Evolutionary conservation across 2,888 invertebrate genomes (phyloP), one percentile per base, ranked within the genome.

Genomic region (Stratiomys singularior): DNA sequence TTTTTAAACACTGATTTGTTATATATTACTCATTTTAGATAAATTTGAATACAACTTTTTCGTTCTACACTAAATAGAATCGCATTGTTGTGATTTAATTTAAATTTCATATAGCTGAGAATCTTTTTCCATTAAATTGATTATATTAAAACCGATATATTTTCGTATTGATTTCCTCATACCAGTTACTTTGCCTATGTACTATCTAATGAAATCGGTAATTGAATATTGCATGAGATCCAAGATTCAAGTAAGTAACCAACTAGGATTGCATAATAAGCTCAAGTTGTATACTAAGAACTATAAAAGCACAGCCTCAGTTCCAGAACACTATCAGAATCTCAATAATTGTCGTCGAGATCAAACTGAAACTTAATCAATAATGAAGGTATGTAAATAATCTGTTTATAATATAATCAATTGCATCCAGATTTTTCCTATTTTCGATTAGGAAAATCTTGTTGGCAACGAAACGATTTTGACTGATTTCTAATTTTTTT

Each of bases 341-440:
- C 56, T 30, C 18, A 15, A 25, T 58, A 47, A 69, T 69, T 47
- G 23, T 46, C 27, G 69, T 15, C n/a, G 18, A 56, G 58, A 30
- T 72, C 72, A 56, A 37, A 69, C 9, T 23, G n/a, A 52, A 80
- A 30, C 64, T 77, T 63, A 81, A 81, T 81, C 82, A 52, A 86
- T 84, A 84, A 86, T 86, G 86, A 86, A 86, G 86, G 86, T 86
- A 82, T 83, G 81, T 18, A 30, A 1, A 60, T 23, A 13, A 5
- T 23, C 23, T 25, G 60, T 37, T 37, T 9, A 37, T 37, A 5
- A 9, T 37, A 5, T 37, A 37, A 37, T 37, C 37, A n/a, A n/a
- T n/a, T n/a, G n/a, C n/a, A n/a, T n/a, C n/a, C n/a, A n/a, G n/a
- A n/a, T n/a, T n/a, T n/a, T n/a, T n/a, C n/a, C n/a, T n/a, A n/a